A percentile compares a stretch with the other conserved stretches of the same genome.
Evolutionary conservation across 2,888 invertebrate genomes (phyloP).

Genomic region (Elgonia sp.): DNA sequence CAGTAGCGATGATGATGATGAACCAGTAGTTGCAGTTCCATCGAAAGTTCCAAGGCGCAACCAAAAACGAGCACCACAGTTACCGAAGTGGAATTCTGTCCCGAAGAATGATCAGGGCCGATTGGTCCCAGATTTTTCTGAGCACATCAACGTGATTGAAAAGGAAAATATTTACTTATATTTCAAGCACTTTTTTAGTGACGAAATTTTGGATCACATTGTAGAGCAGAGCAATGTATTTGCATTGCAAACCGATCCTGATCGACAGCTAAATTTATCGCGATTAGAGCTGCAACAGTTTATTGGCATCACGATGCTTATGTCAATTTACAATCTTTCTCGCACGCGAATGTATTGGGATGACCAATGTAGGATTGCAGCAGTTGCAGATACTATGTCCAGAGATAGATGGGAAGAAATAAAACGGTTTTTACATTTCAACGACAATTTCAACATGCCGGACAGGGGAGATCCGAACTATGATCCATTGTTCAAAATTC

Average conservation of each 20-base stretch:
- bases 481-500: slow-evolving; percentile 41
- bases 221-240: slow-evolving; percentile 46
- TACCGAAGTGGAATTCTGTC: slow-evolving; percentile 51
- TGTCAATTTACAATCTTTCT: slow-evolving; percentile 47
- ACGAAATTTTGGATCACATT: slow-evolving; percentile 38
- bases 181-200: slow-evolving; percentile 45
- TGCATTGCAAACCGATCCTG: slow-evolving; percentile 36
- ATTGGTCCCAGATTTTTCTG: slow-evolving; percentile 29
- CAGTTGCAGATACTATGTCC: slow-evolving; percentile 51
- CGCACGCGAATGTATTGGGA: slow-evolving; percentile 40
- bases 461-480: slow-evolving; percentile 32
- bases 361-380: slow-evolving; percentile 51
- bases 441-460: slow-evolving; percentile 38
- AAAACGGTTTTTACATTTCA: slow-evolving; percentile 48
- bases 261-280: slow-evolving; percentile 42
- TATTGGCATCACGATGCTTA: slow-evolving; percentile 54
- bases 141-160: slow-evolving; percentile 26
- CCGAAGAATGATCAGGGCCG: slow-evolving; percentile 29
- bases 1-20: slow-evolving; percentile 41
- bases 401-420: slow-evolving; percentile 54
- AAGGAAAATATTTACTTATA: slow-evolving; percentile 34
- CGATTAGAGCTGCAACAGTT: slow-evolving; percentile 52
- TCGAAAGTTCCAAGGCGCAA: slow-evolving; percentile 30
- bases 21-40: slow-evolving; percentile 22
- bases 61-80: slow-evolving; percentile 27